Conservation (phyloP, 2,797 vertebrate genomes). For the Protosalanx chinensis region DNA sequence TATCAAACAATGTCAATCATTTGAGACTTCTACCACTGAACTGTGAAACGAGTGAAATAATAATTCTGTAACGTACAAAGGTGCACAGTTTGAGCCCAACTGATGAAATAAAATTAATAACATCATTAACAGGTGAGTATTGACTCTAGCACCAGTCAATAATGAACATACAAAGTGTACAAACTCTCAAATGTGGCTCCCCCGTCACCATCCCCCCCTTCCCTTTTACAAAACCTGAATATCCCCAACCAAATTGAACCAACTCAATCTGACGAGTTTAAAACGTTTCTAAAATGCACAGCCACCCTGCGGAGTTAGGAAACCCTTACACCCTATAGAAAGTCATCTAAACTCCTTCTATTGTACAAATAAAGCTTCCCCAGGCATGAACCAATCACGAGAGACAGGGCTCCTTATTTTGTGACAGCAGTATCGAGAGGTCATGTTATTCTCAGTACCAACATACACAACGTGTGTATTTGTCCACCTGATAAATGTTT, state of each 20-base stretch:
- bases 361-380: neutral
- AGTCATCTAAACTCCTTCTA: neutral
- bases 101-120: conserved; percentile 5
- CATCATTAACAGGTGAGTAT: conserved; percentile 14
- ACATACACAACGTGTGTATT: conserved; percentile 12
- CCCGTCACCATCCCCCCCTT: no score
- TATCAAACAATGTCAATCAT: neutral
- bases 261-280: neutral
- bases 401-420: neutral
- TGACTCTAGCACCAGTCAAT: conserved; percentile 8
- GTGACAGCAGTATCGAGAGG: neutral
- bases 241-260: neutral
- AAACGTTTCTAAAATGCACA: neutral
- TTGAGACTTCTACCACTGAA: no score
- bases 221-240: neutral
- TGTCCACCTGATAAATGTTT: conserved; percentile 18
- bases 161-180: neutral
- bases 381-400: neutral
- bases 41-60: conserved; percentile 4
- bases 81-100: neutral
- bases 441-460: conserved; percentile 32
- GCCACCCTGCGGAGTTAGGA: neutral
- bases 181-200: neutral
- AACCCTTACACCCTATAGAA: neutral
- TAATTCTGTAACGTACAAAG: neutral